These are phyloP conservation scores for Trinectes maculatus DNA, from an alignment of 2,113 vertebrate species.

Conservation along the genomic window DNA sequence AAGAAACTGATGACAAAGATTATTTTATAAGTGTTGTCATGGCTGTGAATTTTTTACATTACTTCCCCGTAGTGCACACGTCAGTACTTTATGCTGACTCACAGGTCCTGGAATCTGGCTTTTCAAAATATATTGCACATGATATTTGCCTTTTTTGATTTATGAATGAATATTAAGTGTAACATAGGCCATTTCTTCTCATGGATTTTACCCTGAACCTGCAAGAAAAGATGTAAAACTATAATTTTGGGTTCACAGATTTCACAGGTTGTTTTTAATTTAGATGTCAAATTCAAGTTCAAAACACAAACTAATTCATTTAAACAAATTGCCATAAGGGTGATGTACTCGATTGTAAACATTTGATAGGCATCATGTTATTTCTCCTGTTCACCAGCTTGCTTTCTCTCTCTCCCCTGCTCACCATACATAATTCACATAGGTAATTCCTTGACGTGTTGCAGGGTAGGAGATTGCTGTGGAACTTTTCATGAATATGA, in stretches of 20 bases:
- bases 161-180: too few species aligned
- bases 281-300: too few species aligned
- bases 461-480: conserved; percentile 59
- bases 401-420: conserved; percentile 15
- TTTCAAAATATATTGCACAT: not conserved
- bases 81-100: conserved; percentile 14
- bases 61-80: conserved; percentile 3
- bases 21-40: not conserved
- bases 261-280: too few species aligned
- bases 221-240: not conserved
- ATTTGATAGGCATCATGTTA: conserved; percentile 23
- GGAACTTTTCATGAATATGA: conserved; percentile 74
- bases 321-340: conserved; percentile 13
- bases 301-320: conserved; percentile 21
- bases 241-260: too few species aligned
- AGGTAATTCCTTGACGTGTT: conserved; percentile 65
- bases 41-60: not conserved
- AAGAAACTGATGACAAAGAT: conserved; percentile 10
- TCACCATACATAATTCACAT: conserved; percentile 67
- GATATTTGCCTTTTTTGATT: too few species aligned
- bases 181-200: too few species aligned
- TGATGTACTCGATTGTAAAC: not conserved
- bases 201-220: too few species aligned
- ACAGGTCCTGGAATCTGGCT: conserved; percentile 9
- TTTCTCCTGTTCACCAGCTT: conserved; percentile 17